Base-by-base conservation (phyloP, 2,797 vertebrate genomes). In the Poecile montanus region DNA sequence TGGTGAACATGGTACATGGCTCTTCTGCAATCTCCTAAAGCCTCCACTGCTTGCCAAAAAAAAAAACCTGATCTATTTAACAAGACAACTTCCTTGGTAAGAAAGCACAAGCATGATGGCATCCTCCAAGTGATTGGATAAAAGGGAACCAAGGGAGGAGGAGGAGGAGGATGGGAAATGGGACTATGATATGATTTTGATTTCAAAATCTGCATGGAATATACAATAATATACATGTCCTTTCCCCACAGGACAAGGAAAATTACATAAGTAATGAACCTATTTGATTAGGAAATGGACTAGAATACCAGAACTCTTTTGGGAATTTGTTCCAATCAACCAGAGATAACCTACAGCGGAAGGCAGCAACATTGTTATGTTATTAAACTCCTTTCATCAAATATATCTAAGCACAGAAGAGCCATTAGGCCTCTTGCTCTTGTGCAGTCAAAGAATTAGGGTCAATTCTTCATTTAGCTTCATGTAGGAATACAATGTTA, bases 371-470 rank as follows among this genome's bases (percentile, higher is more conserved):
- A 2, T 76, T 45, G 42, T 73, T 56, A 57, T 22, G 26, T 71
- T 75, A 72, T 54, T 76, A 42, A 89, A 61, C 36, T 84, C 48
- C 40, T 94, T 90, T 81, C 89, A 88, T 42, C 65, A 89, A 78
- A 77, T 40, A 29, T 6, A 38, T 36, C 32, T 42, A 38, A 91
- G 45, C 29, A 70, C 26, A 93, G n/a, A 60, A 53, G 82, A 72
- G 15, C 13, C 40, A 60, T 66, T 51, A 62, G 51, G 7, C 20
- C 34, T 75, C 47, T 51, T 78, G 13, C 20, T 77, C 4, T 77
- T 16, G 9, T 58, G 36, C 30, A 67, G 19, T 18, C 51, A 61
- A 66, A 67, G 54, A 93, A 34, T 19, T 32, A 16, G 51, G n/a
- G 23, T 68, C 21, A 80, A 15, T 62, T 65, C 58, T 82, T 81